A percentile compares a stretch with the other conserved stretches of the same genome.
Evolutionary conservation across 2,888 invertebrate genomes (phyloP).

Genomic region (Dryobota labecula): DNA sequence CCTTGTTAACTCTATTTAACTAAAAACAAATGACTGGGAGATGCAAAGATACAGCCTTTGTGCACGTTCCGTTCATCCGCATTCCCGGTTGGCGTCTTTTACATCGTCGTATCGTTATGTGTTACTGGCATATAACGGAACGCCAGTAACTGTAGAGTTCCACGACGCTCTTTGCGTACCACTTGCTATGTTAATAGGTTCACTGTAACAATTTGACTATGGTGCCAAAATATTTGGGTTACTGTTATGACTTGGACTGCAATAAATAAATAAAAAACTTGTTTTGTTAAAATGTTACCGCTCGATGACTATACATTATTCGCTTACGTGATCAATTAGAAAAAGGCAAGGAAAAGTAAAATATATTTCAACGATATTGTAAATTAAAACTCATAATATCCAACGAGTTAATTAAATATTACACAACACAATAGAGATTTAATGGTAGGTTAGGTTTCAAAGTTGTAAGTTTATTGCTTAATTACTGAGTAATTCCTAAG

Average conservation of each 20-base stretch:
- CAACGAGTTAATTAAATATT: constrained; percentile 30
- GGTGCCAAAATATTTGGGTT: constrained; percentile 66
- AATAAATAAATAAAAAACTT: constrained; percentile 35
- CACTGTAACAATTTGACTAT: constrained; percentile 66
- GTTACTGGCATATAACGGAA: constrained; percentile 77
- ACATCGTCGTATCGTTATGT: constrained; percentile 63
- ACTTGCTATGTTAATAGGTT: constrained; percentile 76
- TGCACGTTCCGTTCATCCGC: constrained; percentile 75
- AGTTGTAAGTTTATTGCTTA: no score
- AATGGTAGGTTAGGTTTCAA: no score
- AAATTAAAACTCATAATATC: neutral
- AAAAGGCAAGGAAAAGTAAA: constrained; percentile 3
- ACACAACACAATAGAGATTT: constrained; percentile 32
- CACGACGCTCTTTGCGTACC: constrained; percentile 74
- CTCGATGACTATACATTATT: constrained; percentile 25
- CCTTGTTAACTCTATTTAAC: constrained; percentile 26
- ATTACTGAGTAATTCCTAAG: no score
- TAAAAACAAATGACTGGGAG: constrained; percentile 33
- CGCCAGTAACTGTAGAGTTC: constrained; percentile 74
- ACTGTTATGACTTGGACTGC: constrained; percentile 54
- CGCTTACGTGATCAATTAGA: constrained; percentile 33
- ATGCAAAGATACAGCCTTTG: constrained; percentile 44
- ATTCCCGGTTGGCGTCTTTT: constrained; percentile 72
- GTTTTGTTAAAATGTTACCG: constrained; percentile 18
- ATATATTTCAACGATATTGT: constrained; percentile 17